phyloP scores from a whole-genome alignment of 2,888 invertebrate species.

The Orthosia gracilis region DNA sequence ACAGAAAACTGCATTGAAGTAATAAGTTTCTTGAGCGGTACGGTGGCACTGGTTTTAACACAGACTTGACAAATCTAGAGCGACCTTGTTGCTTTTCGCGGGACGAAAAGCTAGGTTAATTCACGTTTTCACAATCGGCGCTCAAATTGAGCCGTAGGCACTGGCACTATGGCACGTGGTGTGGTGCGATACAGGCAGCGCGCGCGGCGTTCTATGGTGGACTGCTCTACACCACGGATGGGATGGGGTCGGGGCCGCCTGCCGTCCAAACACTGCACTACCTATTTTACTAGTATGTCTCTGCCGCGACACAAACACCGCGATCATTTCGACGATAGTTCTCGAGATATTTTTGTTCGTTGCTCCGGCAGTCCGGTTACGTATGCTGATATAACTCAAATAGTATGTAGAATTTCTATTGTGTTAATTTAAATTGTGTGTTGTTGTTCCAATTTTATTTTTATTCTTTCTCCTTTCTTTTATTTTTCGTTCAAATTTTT shows the following conservation, averaged over 20 bases:
- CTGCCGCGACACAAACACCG: slow-evolving; percentile 59
- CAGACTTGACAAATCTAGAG: slow-evolving; percentile 44
- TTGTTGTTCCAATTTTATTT: slow-evolving; percentile 9
- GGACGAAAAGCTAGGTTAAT: slow-evolving; percentile 51
- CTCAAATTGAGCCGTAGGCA: slow-evolving; percentile 49
- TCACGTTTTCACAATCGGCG: slow-evolving; percentile 56
- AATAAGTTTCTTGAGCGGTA: slow-evolving; percentile 41
- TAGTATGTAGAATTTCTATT: slow-evolving; percentile 16
- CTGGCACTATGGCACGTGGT: slow-evolving; percentile 40
- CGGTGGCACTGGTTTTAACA: slow-evolving; percentile 53
- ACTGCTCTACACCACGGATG: slow-evolving; percentile 79
- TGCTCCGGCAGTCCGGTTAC: slow-evolving; percentile 24
- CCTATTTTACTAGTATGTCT: slow-evolving; percentile 75
- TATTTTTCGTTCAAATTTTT: not conserved
- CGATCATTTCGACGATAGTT: slow-evolving; percentile 64
- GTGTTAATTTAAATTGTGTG: slow-evolving; percentile 7
- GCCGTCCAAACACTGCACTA: slow-evolving; percentile 82
- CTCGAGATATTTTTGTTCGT: slow-evolving; percentile 45
- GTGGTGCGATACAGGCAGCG: slow-evolving; percentile 73
- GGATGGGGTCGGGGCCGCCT: slow-evolving; percentile 86
- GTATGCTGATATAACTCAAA: slow-evolving; percentile 28
- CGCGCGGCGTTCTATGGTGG: slow-evolving; percentile 85
- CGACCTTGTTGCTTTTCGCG: slow-evolving; percentile 54
- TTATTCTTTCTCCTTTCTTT: not conserved
- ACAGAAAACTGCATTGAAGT: slow-evolving; percentile 59